Evolutionary conservation across 1,140 invertebrate species (phyloP).

Genomic region (Eumaeus atala): DNA sequence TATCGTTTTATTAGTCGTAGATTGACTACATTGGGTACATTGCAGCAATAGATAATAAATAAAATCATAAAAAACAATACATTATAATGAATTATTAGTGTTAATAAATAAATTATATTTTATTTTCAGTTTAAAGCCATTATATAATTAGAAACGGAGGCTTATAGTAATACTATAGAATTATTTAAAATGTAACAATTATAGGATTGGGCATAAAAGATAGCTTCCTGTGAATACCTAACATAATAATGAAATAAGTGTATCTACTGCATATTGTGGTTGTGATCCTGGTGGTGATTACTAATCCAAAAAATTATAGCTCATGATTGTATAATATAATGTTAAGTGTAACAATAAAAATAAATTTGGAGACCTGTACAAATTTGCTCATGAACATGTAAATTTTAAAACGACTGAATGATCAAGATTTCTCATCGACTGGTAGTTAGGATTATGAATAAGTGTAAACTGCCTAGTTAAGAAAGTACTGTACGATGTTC

Average conservation of each 20-base stretch:
- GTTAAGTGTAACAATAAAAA: conserved; percentile 54
- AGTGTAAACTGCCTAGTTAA: conserved; percentile 16
- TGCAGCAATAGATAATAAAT: too few species aligned
- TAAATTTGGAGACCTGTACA: conserved; percentile 71
- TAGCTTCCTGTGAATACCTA: conserved; percentile 28
- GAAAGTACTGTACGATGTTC: conserved; percentile 20
- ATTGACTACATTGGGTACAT: too few species aligned
- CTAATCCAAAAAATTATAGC: conserved; percentile 59
- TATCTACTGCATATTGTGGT: conserved; percentile 64
- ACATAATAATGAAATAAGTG: conserved; percentile 36
- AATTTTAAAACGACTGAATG: conserved; percentile 68
- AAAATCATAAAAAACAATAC: too few species aligned
- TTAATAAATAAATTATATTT: too few species aligned
- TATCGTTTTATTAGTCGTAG: too few species aligned
- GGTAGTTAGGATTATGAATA: conserved; percentile 40
- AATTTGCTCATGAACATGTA: conserved; percentile 67
- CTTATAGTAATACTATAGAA: too few species aligned
- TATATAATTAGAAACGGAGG: too few species aligned
- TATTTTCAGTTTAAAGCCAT: too few species aligned
- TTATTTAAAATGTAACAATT: too few species aligned
- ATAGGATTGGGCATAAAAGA: conserved; percentile 6
- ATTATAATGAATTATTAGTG: too few species aligned
- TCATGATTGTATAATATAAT: conserved; percentile 56
- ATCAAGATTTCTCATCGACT: conserved; percentile 65
- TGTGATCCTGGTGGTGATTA: conserved; percentile 68